phyloP scores from a whole-genome alignment of 2,888 invertebrate species.

The Athalia cordata region DNA sequence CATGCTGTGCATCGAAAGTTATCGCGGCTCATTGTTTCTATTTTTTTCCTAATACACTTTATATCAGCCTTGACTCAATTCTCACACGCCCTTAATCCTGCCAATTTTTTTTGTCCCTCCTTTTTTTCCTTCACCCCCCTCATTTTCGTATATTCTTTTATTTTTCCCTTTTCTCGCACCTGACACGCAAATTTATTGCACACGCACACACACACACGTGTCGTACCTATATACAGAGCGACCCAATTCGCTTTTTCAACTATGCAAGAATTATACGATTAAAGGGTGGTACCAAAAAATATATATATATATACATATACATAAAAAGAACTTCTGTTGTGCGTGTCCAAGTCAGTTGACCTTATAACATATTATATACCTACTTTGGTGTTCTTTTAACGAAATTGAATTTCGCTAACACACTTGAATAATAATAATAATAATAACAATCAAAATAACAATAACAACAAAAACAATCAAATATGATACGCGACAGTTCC shows the following conservation, averaged over 20 bases:
- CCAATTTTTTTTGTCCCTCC: no score
- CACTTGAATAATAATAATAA: neutral
- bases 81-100: neutral
- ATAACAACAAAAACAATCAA: no score
- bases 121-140: no score
- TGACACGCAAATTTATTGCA: no score
- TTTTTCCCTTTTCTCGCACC: no score
- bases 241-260: no score
- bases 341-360: constrained; percentile 4
- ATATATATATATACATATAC: neutral
- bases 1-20: no score
- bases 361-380: neutral
- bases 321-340: neutral
- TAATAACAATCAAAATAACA: neutral
- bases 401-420: neutral
- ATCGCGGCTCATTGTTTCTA: neutral
- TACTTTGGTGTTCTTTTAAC: constrained; percentile 2
- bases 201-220: no score
- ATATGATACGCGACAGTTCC: neutral
- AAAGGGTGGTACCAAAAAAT: neutral
- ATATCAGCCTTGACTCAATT: constrained; percentile 4
- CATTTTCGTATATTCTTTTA: no score
- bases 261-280: neutral
- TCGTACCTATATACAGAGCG: no score
- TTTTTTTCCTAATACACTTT: constrained; percentile 1